A percentile compares a stretch with the other conserved stretches of the same genome.
phyloP scores from a whole-genome alignment of 2,888 invertebrate genomes.

The Osmoderma eremita region DNA sequence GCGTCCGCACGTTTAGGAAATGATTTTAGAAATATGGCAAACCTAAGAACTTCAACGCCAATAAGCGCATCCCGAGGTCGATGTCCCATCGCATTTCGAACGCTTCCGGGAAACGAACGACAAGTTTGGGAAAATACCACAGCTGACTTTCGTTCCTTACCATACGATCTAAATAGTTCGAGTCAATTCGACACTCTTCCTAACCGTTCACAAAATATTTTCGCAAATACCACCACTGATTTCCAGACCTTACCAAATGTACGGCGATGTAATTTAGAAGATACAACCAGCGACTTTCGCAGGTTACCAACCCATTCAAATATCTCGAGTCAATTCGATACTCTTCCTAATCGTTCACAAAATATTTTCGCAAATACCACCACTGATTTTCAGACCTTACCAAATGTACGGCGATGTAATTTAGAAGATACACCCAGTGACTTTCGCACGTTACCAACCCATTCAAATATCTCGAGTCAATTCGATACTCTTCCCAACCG shows the following conservation, averaged over 20 bases:
- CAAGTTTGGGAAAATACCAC: not conserved
- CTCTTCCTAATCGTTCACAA: not conserved
- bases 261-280: not conserved
- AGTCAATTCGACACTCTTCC: not conserved
- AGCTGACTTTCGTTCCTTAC: not conserved
- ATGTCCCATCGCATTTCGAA: not conserved
- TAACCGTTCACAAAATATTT: not conserved
- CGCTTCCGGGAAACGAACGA: not conserved
- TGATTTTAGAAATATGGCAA: not conserved
- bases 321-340: not conserved
- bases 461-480: no score
- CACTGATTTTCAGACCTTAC: constrained; percentile 5
- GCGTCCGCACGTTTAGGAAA: no score
- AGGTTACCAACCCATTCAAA: not conserved
- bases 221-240: not conserved
- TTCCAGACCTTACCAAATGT: no score
- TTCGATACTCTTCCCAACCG: no score
- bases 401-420: not conserved
- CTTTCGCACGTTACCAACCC: not conserved
- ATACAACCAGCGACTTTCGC: not conserved
- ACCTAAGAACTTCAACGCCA: not conserved
- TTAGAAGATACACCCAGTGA: not conserved
- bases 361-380: not conserved
- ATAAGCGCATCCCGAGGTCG: not conserved
- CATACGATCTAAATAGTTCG: not conserved